Percentiles rank a stretch among this genome's conserved stretches.
Conservation (phyloP, 2,797 vertebrate genomes). For the Megaceryle alcyon region DNA sequence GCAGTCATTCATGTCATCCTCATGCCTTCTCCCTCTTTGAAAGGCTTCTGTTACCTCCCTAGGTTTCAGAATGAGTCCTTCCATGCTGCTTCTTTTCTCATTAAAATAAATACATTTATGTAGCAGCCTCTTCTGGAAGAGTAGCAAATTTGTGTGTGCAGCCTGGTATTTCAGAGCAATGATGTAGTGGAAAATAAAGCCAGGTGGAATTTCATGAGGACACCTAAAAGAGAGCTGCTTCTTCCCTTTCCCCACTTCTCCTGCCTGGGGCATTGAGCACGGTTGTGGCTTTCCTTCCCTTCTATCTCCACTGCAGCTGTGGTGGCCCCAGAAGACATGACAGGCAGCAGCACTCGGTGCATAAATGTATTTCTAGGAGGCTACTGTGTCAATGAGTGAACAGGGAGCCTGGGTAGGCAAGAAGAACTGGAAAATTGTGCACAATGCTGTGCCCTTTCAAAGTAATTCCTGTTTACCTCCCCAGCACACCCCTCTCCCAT, state of each 20-base stretch:
- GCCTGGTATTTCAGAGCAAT: not conserved
- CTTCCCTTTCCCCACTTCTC: not conserved
- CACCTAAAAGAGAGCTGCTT: not conserved
- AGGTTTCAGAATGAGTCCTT: not conserved
- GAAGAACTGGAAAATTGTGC: conserved; percentile 25
- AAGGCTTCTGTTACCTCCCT: not conserved
- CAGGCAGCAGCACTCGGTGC: not conserved
- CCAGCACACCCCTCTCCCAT: not conserved
- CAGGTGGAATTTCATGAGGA: not conserved
- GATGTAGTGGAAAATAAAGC: not conserved
- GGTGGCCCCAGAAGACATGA: fast-evolving
- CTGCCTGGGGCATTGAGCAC: not conserved
- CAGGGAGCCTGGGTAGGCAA: conserved; percentile 3
- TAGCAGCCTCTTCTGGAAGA: not conserved
- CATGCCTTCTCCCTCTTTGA: not conserved
- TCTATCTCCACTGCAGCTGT: not conserved
- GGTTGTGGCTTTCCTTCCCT: not conserved
- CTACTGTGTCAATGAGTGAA: not conserved
- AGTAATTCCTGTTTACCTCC: not conserved
- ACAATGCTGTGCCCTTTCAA: not conserved
- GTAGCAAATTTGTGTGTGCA: not conserved
- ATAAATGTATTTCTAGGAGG: conserved; percentile 1
- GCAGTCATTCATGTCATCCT: not conserved
- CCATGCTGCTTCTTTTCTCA: not conserved
- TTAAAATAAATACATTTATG: not conserved